Base-by-base conservation (phyloP, 2,888 invertebrate species). In the Stegana nigrithorax region DNA sequence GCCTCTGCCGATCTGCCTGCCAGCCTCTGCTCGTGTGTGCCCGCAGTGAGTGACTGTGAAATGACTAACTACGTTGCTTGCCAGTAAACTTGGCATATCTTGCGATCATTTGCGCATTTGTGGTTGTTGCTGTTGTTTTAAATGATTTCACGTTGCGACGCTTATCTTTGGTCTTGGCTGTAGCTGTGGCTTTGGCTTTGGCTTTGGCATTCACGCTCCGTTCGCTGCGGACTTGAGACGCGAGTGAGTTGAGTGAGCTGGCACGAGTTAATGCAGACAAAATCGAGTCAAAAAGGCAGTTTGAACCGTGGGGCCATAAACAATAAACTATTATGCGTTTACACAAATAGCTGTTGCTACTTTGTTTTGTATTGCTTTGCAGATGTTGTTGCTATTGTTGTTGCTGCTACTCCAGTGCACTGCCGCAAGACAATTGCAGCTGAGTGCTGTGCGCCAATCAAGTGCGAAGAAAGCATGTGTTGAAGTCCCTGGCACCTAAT, bases 241-340 rank as follows among this genome's bases (percentile, higher is more conserved):
- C 64, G 47, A 53, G 56, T 55, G 44, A 61, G 60, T 51, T 60
- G 47, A n/a, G n/a, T n/a, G n/a, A n/a, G n/a, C n/a, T 47, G 47
- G 47, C 47, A 47, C 47, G 25, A 47, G 42, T 32, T 23, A 21
- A 17, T 55, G 32, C 23, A 55, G 12, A n/a, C 55, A 55, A 55
- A 32, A 32, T 19, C 36, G 36, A 36, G 32, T 55, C 21, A 55
- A 55, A n/a, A 36, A 55, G 14, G 19, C 8, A 29, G 12, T n/a
- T 12, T 32, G 32, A 55, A 58, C 58, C 51, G 29, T 44, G 36
- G 39, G 50, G 50, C n/a, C 58, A 53, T 62, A 62, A 51, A 44
- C 42, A 42, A 36, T 39, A 51, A 51, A 51, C 50, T 44, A 27
- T 44, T n/a, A n/a, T n/a, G n/a, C n/a, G n/a, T n/a, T n/a, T n/a